Conservation (phyloP, 2,113 vertebrate species). For the Galemys pyrenaicus region DNA sequence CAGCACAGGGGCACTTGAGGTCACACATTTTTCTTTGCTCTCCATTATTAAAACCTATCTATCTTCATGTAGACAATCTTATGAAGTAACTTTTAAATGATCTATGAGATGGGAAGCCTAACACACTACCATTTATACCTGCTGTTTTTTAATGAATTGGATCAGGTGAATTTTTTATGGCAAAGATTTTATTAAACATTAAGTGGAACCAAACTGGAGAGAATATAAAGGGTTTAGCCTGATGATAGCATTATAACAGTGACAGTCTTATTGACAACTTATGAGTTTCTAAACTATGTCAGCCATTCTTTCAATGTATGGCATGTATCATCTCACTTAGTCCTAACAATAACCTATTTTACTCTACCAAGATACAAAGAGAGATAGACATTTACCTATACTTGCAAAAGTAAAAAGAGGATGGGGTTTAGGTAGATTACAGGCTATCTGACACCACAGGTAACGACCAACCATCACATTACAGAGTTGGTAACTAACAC, state of each 20-base stretch:
- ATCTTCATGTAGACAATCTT: not conserved
- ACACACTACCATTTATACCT: not conserved
- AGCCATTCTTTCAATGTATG: not conserved
- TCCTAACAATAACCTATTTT: not conserved
- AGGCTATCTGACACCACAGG: not conserved
- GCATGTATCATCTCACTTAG: not conserved
- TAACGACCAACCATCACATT: not conserved
- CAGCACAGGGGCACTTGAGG: not conserved
- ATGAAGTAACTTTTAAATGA: slow-evolving; percentile 18
- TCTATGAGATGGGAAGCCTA: not conserved
- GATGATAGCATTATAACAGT: not conserved
- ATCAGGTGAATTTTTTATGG: not conserved
- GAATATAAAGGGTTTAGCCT: not conserved
- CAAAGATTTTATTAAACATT: too few species aligned
- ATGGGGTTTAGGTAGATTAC: not conserved
- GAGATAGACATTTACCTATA: not conserved
- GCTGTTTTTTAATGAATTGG: slow-evolving; percentile 2
- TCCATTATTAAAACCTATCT: not conserved
- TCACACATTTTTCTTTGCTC: not conserved
- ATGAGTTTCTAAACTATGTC: not conserved
- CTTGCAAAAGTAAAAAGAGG: not conserved
- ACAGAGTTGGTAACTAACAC: not conserved
- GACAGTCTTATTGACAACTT: not conserved
- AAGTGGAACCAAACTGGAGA: too few species aligned
- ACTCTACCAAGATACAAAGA: not conserved